Conservation (phyloP, 2,888 invertebrate species). For the Heliconius erato region DNA sequence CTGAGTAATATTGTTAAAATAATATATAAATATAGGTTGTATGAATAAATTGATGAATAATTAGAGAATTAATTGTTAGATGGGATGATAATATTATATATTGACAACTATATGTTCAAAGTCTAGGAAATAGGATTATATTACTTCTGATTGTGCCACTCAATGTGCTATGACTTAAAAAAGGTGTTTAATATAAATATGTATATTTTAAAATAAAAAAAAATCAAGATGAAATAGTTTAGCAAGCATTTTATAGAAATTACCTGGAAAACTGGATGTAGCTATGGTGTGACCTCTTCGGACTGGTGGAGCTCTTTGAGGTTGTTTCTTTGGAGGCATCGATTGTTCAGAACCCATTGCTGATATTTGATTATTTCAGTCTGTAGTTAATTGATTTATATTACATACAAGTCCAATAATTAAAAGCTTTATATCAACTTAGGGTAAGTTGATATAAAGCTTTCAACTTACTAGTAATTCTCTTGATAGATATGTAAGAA, state of each 20-base stretch:
- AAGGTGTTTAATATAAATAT: too few species aligned
- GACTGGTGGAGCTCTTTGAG: conserved; percentile 72
- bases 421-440: too few species aligned
- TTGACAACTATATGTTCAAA: too few species aligned
- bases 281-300: conserved; percentile 82
- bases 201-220: background rate
- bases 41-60: too few species aligned
- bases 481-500: background rate
- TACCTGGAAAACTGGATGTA: conserved; percentile 73
- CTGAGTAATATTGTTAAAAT: conserved; percentile 54
- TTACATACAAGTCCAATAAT: too few species aligned
- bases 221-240: background rate
- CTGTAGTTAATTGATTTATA: background rate
- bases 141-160: too few species aligned
- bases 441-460: too few species aligned
- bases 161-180: too few species aligned
- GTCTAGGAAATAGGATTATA: too few species aligned
- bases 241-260: background rate
- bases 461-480: background rate
- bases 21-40: too few species aligned
- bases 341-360: conserved; percentile 88
- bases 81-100: too few species aligned
- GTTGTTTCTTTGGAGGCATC: conserved; percentile 74
- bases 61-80: too few species aligned
- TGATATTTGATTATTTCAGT: conserved; percentile 8